Evolutionary conservation across 2,797 vertebrate species (phyloP).

Genomic region (Eulemur mongoz): DNA sequence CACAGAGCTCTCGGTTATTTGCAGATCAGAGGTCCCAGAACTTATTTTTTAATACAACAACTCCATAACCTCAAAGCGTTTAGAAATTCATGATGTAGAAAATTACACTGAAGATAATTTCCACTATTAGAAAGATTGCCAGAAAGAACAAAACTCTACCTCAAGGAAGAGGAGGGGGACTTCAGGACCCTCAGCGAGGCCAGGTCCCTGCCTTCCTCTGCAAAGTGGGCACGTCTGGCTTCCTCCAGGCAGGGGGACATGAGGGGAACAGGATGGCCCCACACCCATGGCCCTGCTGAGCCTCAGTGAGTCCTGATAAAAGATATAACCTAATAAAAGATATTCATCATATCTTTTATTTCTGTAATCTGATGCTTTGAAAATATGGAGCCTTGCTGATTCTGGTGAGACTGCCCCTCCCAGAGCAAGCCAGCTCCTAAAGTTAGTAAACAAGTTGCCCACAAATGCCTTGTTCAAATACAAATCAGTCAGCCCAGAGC

Average conservation of each 20-base stretch:
- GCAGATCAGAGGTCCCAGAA: neutral
- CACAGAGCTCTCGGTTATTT: neutral
- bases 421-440: neutral
- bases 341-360: neutral
- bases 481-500: neutral
- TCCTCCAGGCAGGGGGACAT: neutral
- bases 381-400: neutral
- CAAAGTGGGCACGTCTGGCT: neutral
- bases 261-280: too few species aligned
- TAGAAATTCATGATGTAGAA: neutral
- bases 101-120: neutral
- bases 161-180: neutral
- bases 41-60: neutral
- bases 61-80: neutral
- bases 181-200: neutral
- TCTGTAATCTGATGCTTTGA: neutral
- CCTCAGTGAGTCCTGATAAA: neutral
- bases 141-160: neutral
- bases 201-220: neutral
- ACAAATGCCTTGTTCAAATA: neutral
- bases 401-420: neutral
- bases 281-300: neutral
- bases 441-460: neutral
- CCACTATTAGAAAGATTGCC: too few species aligned
- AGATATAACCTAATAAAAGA: neutral